Evolutionary conservation across 2,888 invertebrate species (phyloP).

Genomic region (Mimumesa dahlbomi): DNA sequence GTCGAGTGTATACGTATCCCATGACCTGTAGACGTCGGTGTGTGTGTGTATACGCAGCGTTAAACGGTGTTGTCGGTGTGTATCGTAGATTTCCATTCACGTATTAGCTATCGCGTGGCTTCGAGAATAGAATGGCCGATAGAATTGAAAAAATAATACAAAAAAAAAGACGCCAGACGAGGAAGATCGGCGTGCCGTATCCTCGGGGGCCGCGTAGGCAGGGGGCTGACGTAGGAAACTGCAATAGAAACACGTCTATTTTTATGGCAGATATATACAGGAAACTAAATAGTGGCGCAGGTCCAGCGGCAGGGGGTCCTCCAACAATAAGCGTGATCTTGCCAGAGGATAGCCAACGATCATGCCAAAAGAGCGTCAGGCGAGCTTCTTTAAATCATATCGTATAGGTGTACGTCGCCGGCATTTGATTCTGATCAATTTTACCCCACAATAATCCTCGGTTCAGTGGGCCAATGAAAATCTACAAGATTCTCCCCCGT

Average conservation of each 20-base stretch:
- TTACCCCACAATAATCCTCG: too few relatives aligned
- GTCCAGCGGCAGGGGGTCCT: slow-evolving; percentile 64
- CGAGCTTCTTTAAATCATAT: slow-evolving; percentile 70
- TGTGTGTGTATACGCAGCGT: too few relatives aligned
- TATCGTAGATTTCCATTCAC: slow-evolving; percentile 20
- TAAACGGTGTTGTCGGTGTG: too few relatives aligned
- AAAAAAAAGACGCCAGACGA: background rate
- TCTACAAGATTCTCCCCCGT: too few relatives aligned
- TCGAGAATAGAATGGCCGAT: slow-evolving; percentile 27
- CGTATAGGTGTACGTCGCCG: slow-evolving; percentile 65
- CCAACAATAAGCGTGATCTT: slow-evolving; percentile 70
- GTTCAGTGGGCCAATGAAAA: too few relatives aligned
- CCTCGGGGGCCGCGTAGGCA: slow-evolving; percentile 36
- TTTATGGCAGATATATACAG: slow-evolving; percentile 73
- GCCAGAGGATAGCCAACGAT: slow-evolving; percentile 62
- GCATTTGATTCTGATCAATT: too few relatives aligned
- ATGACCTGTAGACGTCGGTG: too few relatives aligned
- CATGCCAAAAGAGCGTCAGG: slow-evolving; percentile 62
- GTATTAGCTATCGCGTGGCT: slow-evolving; percentile 17
- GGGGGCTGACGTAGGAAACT: slow-evolving; percentile 61
- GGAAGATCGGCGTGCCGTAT: slow-evolving; percentile 30
- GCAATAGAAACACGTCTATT: slow-evolving; percentile 74
- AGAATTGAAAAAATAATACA: background rate
- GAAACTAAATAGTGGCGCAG: slow-evolving; percentile 58
- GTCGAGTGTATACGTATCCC: too few relatives aligned